These are phyloP conservation scores for Pantherophis alleghaniensis DNA, from an alignment of 2,797 vertebrate species.

Conservation along the genomic window DNA sequence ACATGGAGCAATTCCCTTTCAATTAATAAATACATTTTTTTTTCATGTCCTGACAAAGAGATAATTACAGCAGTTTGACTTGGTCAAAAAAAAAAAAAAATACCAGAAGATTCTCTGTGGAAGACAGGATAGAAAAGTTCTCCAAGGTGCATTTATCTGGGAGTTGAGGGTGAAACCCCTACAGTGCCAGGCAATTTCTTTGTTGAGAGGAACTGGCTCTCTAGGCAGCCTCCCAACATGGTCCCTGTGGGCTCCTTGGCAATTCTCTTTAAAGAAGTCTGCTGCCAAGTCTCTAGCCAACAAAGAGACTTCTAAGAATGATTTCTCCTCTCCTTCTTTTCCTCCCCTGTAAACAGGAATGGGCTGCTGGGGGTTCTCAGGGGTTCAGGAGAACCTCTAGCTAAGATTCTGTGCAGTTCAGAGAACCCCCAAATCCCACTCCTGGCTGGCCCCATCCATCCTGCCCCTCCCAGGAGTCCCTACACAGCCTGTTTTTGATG, in stretches of 20 bases:
- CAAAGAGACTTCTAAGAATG: neutral
- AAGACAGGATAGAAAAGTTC: neutral
- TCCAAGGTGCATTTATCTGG: neutral
- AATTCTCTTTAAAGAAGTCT: neutral
- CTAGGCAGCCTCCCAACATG: neutral
- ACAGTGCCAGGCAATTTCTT: neutral
- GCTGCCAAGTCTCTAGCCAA: neutral
- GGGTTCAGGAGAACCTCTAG: too few species aligned
- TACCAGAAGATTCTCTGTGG: neutral
- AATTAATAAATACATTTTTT: neutral
- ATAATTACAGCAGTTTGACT: neutral
- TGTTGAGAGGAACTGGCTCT: neutral
- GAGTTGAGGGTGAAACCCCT: neutral
- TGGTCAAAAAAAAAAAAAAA: neutral
- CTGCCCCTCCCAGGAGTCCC: too few species aligned
- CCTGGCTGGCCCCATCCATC: too few species aligned
- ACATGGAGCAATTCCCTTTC: neutral
- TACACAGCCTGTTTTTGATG: too few species aligned
- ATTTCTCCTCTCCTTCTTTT: neutral
- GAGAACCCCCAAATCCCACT: too few species aligned
- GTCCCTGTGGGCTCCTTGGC: neutral
- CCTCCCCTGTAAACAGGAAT: neutral
- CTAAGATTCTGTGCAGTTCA: too few species aligned
- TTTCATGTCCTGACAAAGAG: neutral
- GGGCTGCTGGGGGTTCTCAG: too few species aligned